Percentiles rank a stretch among this genome's conserved stretches.
Conservation (phyloP, 2,888 invertebrate genomes). For the Colletes collaris region DNA sequence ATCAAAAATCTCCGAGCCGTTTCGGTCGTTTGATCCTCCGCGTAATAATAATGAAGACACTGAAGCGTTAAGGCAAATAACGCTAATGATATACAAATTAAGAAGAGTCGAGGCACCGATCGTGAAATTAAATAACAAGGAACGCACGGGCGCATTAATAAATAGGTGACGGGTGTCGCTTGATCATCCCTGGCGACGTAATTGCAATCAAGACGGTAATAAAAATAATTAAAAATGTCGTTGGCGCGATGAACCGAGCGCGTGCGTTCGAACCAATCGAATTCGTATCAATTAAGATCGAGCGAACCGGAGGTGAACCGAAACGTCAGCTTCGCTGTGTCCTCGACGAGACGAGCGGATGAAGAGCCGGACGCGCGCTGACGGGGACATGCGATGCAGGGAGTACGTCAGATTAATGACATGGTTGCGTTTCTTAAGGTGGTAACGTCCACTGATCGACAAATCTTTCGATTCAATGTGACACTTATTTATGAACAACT, state of each 20-base stretch:
- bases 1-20: constrained; percentile 14
- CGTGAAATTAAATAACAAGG: constrained; percentile 29
- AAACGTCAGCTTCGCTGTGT: constrained; percentile 10
- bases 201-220: constrained; percentile 11
- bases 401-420: constrained; percentile 46
- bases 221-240: constrained; percentile 8
- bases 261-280: constrained; percentile 1
- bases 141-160: constrained; percentile 2
- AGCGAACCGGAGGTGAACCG: constrained; percentile 5
- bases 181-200: constrained; percentile 9
- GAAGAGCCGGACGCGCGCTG: constrained; percentile 17
- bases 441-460: too few species aligned
- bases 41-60: constrained; percentile 45
- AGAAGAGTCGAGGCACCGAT: constrained; percentile 7
- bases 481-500: too few species aligned
- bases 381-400: constrained; percentile 20
- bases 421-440: constrained; percentile 44
- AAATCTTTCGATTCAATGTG: too few species aligned
- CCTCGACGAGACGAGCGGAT: constrained; percentile 39
- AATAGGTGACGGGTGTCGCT: background rate
- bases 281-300: constrained; percentile 39
- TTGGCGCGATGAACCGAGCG: background rate
- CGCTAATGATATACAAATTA: constrained; percentile 51
- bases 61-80: constrained; percentile 30
- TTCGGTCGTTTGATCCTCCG: constrained; percentile 46